phyloP scores from a whole-genome alignment of 2,888 invertebrate genomes.

The Heliconius hortense region DNA sequence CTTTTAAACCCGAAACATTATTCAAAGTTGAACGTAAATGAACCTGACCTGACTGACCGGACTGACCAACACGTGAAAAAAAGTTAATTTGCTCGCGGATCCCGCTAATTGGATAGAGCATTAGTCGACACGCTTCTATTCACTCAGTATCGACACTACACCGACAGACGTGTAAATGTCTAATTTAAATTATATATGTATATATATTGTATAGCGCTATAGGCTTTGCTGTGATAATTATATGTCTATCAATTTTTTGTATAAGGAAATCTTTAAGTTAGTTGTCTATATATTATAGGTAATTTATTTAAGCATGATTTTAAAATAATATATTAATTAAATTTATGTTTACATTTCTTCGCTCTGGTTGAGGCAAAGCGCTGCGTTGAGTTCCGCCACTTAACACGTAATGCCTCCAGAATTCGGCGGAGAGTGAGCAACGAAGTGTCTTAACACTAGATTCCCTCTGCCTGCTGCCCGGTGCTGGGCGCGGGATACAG shows the following conservation, averaged over 20 bases:
- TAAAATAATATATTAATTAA: too few relatives aligned
- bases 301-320: neutral
- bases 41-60: neutral
- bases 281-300: neutral
- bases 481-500: too few relatives aligned
- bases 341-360: too few relatives aligned
- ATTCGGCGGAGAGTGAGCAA: too few relatives aligned
- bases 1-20: neutral
- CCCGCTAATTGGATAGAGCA: slow-evolving; percentile 24
- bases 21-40: slow-evolving; percentile 1
- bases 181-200: neutral
- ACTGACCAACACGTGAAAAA: slow-evolving; percentile 24
- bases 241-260: neutral
- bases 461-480: too few relatives aligned
- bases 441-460: too few relatives aligned
- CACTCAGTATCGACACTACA: neutral
- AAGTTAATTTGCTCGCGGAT: slow-evolving; percentile 31
- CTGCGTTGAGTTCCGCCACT: too few relatives aligned
- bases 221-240: neutral
- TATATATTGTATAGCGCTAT: neutral
- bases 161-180: neutral
- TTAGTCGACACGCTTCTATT: neutral
- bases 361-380: too few relatives aligned
- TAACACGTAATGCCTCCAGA: too few relatives aligned
- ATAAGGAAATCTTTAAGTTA: neutral